These are phyloP conservation scores for Prionailurus viverrinus DNA, from an alignment of 2,113 vertebrate genomes.

Conservation along the genomic window DNA sequence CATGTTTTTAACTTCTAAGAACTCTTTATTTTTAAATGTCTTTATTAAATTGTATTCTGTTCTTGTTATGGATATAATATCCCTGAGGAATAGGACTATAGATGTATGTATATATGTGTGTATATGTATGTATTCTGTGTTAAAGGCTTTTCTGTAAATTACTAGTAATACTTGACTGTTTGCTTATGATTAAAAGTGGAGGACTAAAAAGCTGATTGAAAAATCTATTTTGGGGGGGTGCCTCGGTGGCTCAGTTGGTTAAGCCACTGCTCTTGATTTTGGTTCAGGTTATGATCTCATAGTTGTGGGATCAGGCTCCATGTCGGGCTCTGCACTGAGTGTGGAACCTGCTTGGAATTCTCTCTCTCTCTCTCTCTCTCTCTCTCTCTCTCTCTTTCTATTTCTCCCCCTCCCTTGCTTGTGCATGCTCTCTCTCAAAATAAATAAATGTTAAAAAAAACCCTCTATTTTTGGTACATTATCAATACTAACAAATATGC, in stretches of 20 bases:
- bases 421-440: no score
- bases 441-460: no score
- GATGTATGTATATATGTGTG: background rate
- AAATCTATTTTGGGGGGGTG: background rate
- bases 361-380: no score
- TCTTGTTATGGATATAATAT: background rate
- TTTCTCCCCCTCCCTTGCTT: no score
- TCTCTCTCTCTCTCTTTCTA: no score
- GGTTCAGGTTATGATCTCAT: no score
- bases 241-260: no score
- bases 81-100: background rate
- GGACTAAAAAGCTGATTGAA: background rate
- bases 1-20: conserved; percentile 44
- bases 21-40: conserved; percentile 19
- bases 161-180: background rate
- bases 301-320: no score
- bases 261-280: no score
- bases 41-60: background rate
- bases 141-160: background rate
- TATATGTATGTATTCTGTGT: background rate
- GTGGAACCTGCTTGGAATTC: no score
- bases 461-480: background rate
- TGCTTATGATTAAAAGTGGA: background rate
- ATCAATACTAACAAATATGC: background rate
- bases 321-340: no score